Conservation (phyloP, 2,113 vertebrate species). For the Platichthys stellatus region DNA sequence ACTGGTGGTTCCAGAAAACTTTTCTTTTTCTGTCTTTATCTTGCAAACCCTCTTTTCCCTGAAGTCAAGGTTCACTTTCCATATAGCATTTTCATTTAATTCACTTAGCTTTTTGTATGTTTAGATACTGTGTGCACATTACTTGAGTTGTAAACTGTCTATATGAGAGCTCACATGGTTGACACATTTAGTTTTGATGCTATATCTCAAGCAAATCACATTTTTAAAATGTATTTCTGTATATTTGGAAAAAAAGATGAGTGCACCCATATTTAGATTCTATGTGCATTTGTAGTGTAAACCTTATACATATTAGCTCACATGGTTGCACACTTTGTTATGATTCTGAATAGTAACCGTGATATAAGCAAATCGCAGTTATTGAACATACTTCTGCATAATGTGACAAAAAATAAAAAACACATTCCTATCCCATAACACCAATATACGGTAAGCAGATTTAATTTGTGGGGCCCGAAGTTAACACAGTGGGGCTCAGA, state of each 20-base stretch:
- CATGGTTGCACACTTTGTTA: neutral
- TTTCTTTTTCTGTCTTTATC: neutral
- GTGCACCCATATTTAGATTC: neutral
- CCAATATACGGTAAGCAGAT: constrained; percentile 26
- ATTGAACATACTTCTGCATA: neutral
- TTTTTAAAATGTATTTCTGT: no score
- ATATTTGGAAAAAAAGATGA: no score
- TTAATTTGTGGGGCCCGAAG: constrained; percentile 39
- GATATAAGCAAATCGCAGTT: neutral
- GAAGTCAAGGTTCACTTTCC: neutral
- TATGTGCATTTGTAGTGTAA: neutral
- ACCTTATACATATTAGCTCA: neutral
- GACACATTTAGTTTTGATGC: neutral
- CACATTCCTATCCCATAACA: neutral
- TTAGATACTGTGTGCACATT: constrained; percentile 1
- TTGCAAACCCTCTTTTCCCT: neutral
- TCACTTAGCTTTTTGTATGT: constrained; percentile 3
- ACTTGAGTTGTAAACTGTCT: neutral
- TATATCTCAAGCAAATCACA: no score
- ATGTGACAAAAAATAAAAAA: neutral
- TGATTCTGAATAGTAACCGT: no score
- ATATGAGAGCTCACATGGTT: no score
- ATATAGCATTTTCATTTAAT: neutral
- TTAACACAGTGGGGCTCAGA: constrained; percentile 52
- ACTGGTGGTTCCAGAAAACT: no score